Conservation (phyloP, 2,113 vertebrate species). For the Micromys minutus region DNA sequence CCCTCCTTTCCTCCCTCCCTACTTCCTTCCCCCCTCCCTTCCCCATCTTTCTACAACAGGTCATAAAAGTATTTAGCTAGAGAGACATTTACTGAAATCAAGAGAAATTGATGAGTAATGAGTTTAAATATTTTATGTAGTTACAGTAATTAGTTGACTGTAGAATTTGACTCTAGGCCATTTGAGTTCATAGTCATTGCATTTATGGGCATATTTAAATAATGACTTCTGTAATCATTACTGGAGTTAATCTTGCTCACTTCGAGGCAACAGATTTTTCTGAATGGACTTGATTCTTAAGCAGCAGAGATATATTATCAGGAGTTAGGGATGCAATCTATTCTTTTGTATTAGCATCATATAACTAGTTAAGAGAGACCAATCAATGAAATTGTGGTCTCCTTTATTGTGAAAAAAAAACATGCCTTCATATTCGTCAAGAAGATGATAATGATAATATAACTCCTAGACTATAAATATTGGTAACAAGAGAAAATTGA, state of each 20-base stretch:
- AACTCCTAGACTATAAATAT: neutral
- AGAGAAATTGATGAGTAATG: neutral
- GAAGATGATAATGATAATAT: neutral
- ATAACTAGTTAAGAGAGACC: neutral
- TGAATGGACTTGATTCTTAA: neutral
- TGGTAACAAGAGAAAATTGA: neutral
- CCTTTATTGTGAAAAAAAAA: too few relatives aligned
- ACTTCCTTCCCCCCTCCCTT: neutral
- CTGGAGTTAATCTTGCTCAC: neutral
- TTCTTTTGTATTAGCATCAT: neutral
- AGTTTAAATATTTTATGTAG: conserved; percentile 45
- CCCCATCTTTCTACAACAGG: neutral
- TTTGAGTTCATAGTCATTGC: neutral
- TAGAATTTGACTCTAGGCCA: neutral
- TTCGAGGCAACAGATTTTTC: neutral
- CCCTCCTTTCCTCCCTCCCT: too few relatives aligned
- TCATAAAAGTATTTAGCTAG: neutral
- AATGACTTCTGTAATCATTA: neutral
- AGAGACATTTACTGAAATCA: neutral
- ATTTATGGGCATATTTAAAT: neutral
- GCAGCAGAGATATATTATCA: neutral
- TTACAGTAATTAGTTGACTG: neutral
- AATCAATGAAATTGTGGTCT: neutral
- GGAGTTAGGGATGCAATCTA: neutral
- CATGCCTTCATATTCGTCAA: neutral